Percentiles rank a stretch among this genome's conserved stretches.
These are phyloP conservation scores for Caenorhabditis sp. DNA, from an alignment of 2,888 invertebrate genomes.

Conservation along the genomic window DNA sequence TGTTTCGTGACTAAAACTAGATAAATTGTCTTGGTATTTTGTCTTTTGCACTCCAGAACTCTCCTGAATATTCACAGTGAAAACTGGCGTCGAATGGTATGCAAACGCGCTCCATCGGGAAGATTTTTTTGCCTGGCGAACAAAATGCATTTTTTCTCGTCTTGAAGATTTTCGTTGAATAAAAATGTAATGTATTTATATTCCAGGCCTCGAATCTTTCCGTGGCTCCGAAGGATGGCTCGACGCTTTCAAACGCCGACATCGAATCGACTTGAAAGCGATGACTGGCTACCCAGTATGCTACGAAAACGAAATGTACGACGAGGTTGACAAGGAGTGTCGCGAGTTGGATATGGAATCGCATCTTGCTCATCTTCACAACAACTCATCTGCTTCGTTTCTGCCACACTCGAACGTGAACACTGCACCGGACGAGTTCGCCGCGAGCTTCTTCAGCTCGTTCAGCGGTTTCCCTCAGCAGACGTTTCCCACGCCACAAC, in stretches of 20 bases:
- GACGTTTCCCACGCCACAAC: background rate
- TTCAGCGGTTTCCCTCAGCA: slow-evolving; percentile 7
- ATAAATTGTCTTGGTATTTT: too few relatives aligned
- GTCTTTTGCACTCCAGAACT: too few relatives aligned
- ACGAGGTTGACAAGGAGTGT: slow-evolving; percentile 60
- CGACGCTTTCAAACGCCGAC: slow-evolving; percentile 75
- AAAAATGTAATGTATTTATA: too few relatives aligned
- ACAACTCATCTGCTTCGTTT: background rate
- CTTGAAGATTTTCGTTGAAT: too few relatives aligned
- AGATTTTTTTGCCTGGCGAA: too few relatives aligned
- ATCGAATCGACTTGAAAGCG: slow-evolving; percentile 71
- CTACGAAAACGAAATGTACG: slow-evolving; percentile 67
- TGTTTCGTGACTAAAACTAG: too few relatives aligned
- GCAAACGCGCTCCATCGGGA: too few relatives aligned
- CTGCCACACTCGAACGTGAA: background rate
- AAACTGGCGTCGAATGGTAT: too few relatives aligned
- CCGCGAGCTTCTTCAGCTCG: slow-evolving; percentile 26
- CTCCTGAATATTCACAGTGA: too few relatives aligned
- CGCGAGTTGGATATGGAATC: slow-evolving; percentile 32
- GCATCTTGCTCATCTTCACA: slow-evolving; percentile 2
- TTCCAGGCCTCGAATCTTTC: slow-evolving; percentile 70
- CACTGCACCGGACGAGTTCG: slow-evolving; percentile 44
- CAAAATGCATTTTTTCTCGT: too few relatives aligned
- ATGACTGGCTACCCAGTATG: slow-evolving; percentile 73
- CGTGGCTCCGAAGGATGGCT: slow-evolving; percentile 77